phyloP scores from a whole-genome alignment of 1,140 invertebrate species.

The Pseudobourletiella spinata region DNA sequence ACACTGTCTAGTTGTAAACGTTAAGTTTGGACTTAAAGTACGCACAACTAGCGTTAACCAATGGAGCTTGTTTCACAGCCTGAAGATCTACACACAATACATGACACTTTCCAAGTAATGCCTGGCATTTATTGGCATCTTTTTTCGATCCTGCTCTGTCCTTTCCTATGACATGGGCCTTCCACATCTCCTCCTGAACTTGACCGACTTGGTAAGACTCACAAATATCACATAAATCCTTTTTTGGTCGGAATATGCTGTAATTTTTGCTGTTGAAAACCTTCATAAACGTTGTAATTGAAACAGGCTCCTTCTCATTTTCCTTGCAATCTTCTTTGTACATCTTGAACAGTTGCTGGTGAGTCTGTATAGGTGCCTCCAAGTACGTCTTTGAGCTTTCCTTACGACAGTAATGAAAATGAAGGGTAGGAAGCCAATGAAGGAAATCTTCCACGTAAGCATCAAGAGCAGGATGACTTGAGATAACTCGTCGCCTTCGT shows the following conservation, averaged over 20 bases:
- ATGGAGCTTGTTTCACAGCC: not conserved
- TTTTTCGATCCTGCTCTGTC: not conserved
- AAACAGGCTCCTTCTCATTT: not conserved
- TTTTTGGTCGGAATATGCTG: not conserved
- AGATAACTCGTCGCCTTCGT: too few relatives aligned
- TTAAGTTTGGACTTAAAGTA: not conserved
- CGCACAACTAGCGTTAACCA: not conserved
- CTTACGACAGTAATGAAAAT: not conserved
- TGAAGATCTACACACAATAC: not conserved
- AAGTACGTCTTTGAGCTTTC: not conserved
- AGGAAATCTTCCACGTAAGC: too few relatives aligned
- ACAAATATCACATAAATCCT: not conserved
- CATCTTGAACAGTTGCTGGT: not conserved
- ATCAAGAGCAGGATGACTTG: too few relatives aligned
- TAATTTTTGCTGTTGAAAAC: not conserved
- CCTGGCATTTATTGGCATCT: not conserved
- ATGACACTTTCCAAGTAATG: not conserved
- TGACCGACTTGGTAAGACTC: not conserved
- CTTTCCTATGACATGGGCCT: not conserved
- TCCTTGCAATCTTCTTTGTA: not conserved
- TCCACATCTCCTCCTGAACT: not conserved
- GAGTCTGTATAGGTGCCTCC: not conserved
- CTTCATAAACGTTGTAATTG: not conserved
- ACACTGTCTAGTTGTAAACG: not conserved
- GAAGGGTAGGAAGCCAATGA: too few relatives aligned